Base-by-base conservation (phyloP, 2,113 vertebrate genomes). In the Isichthys henryi region DNA sequence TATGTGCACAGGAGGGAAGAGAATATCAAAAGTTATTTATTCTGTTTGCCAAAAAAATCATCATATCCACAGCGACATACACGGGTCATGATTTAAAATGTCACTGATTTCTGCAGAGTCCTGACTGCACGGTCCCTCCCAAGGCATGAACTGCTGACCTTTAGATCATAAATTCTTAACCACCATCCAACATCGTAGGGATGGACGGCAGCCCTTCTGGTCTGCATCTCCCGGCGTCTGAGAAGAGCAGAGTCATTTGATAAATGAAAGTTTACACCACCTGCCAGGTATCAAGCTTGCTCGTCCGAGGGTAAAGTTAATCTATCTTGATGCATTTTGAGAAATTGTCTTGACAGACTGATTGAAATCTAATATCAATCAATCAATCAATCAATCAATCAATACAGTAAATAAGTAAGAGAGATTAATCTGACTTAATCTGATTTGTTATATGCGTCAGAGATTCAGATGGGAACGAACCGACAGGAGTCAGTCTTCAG, bases 1-100 rank as follows among this genome's bases (percentile, higher is more conserved):
- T 84, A 84, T 84, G 82, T 23, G 82, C 82, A 84, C 45, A 84
- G 85, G 49, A 87, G 27, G 85, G 27, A 87, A 52, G 27, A 31
- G 27, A 17, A 53, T 53, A 53, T 53, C 21, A 87, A 48, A 84
- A 87, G 48, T 50, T 52, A 35, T 53, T 35, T 39, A 87, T 86
- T 53, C 23, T 27, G 27, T 52, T 48, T 52, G 39, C 49, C 50
- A 46, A 56, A 31, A 27, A 87, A 53, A 53, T 31, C 27, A 86
- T 87, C 50, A 53, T 56, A 53, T 53, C 27, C 85, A 87, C 85
- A 86, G 49, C 3, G 46, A 86, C 82, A n/a, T 84, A 84, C 82
- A 84, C 39, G 48, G 45, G 39, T 84, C 82, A 84, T 84, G 82
- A 48, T 84, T 84, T 84, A 48, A 45, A 46, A 48, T 84, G 82